Evolutionary conservation across 2,113 vertebrate species (phyloP).

Genomic region (Chaetops frenatus): DNA sequence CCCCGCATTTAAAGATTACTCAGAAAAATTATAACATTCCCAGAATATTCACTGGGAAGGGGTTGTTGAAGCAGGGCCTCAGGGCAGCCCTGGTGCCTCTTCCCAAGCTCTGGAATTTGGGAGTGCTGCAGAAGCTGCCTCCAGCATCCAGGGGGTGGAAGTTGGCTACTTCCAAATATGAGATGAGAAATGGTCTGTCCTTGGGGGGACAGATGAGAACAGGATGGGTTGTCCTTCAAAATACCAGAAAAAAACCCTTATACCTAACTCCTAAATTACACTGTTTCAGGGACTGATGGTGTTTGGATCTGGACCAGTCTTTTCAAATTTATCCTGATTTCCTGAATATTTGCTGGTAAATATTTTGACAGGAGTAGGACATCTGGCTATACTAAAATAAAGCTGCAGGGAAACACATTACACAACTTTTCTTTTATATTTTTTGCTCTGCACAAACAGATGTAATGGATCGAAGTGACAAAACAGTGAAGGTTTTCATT

Average conservation of each 20-base stretch:
- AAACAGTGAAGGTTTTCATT: conserved; percentile 43
- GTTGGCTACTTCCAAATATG: background rate
- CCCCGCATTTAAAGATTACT: background rate
- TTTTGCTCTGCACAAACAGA: conserved; percentile 25
- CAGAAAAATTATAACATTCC: background rate
- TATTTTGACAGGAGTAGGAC: conserved; percentile 29
- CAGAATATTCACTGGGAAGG: background rate
- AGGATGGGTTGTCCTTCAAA: background rate
- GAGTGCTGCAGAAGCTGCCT: background rate
- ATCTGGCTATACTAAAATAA: conserved; percentile 38
- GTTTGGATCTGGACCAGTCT: background rate
- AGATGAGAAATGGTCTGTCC: background rate
- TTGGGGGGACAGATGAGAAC: background rate
- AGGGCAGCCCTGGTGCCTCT: accelerated
- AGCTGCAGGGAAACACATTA: conserved; percentile 20
- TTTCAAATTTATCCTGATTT: background rate
- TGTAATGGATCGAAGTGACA: conserved; percentile 1
- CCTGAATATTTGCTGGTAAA: background rate
- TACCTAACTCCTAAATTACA: background rate
- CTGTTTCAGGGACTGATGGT: accelerated
- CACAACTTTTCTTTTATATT: background rate
- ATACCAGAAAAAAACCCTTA: background rate
- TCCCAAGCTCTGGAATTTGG: background rate
- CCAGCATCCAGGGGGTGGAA: background rate
- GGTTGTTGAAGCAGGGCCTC: background rate